Evolutionary conservation across 2,113 vertebrate genomes (phyloP), one percentile per base, ranked within the genome.

Genomic region (Syngnathus typhle): DNA sequence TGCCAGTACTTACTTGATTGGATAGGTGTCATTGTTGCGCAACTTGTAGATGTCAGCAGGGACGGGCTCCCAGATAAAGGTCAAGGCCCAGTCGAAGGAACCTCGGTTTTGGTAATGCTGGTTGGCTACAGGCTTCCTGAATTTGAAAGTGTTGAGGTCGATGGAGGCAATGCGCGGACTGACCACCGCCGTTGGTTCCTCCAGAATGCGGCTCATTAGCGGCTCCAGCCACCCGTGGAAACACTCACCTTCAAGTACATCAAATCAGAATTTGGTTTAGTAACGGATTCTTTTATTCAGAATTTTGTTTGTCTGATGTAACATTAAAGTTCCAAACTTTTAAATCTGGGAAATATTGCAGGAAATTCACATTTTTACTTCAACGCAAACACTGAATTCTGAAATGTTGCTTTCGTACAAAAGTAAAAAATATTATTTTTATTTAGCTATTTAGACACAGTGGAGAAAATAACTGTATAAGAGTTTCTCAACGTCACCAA

Each of bases 151-250:
- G 85, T 96, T 92, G 9, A 98, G 88, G 82, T 98, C 93, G 4
- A 98, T 98, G 87, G 92, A 92, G 81, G 88, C 88, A 13, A 98
- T 99, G 78, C 98, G 95, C 0, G 96, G 96, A 78, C 95, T 98
- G 15, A 98, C 96, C 0, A 98, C 96, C 0, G 91, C 94, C 0
- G 90, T 95, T 61, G 93, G 91, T n/a, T 98, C 94, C 72, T 98
- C 92, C 0, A 94, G 92, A 3, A 98, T 97, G 16, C 96, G 93
- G 0, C 90, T 89, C 15, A 98, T 78, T 16, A 98, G 92, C 5
- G 96, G 96, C 77, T 99, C 96, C 38, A 99, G 85, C 96, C 96
- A 99, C 19, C 95, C 94, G 0, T 95, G 92, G 81, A 98, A 98
- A 81, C 96, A 98, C 79, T 98, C 96, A 1, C 96, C 96, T 99